Percentiles rank a stretch among this genome's conserved stretches.
phyloP scores from a whole-genome alignment of 2,113 vertebrate species.

The Raja brachyura region DNA sequence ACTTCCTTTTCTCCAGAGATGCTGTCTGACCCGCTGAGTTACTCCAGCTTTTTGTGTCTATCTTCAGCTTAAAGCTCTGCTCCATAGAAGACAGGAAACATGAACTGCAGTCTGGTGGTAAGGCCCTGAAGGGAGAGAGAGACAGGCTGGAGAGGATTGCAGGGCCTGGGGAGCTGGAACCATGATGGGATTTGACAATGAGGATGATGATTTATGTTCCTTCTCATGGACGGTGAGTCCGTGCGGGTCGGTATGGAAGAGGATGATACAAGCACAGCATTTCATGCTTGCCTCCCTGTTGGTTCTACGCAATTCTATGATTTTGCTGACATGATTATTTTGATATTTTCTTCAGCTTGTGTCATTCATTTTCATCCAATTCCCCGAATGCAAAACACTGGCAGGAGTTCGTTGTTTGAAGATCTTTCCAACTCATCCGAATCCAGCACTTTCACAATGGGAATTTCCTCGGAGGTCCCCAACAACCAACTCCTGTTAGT shows the following conservation, averaged over 20 bases:
- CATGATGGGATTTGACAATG: neutral
- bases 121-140: neutral
- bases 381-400: neutral
- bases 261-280: neutral
- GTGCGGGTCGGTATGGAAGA: neutral
- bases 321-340: neutral
- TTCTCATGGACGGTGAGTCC: neutral
- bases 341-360: neutral
- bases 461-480: neutral
- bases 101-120: neutral
- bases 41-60: too few species aligned
- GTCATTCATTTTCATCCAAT: neutral
- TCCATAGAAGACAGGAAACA: conserved; percentile 25
- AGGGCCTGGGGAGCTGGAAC: neutral
- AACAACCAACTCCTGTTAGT: neutral
- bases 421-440: neutral
- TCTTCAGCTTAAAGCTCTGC: conserved; percentile 4
- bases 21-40: too few species aligned
- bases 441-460: neutral
- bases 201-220: neutral
- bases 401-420: neutral
- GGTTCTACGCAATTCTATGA: too few species aligned
- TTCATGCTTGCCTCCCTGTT: neutral
- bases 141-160: neutral
- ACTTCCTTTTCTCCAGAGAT: too few species aligned